phyloP scores from a whole-genome alignment of 1,140 invertebrate genomes.

The Phenacoccus solenopsis region DNA sequence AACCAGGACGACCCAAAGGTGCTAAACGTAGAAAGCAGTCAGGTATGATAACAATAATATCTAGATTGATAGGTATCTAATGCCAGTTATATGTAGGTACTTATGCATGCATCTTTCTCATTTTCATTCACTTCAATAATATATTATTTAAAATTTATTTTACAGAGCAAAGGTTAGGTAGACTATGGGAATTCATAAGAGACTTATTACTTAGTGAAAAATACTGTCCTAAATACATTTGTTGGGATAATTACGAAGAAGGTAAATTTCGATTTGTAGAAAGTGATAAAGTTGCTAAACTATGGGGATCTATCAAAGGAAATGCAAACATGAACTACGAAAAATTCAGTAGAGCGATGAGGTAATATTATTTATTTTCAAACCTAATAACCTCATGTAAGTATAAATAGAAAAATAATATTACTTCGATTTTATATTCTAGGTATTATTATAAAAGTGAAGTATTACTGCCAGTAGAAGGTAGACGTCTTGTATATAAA shows the following conservation, averaged over 20 bases:
- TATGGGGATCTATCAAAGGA: slow-evolving; percentile 77
- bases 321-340: slow-evolving; percentile 89
- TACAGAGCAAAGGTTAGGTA: slow-evolving; percentile 32
- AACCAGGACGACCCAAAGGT: neutral
- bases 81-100: no score
- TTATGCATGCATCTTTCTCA: no score
- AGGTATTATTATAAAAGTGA: slow-evolving; percentile 77
- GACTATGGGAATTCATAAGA: slow-evolving; percentile 67
- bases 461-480: slow-evolving; percentile 66
- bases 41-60: neutral
- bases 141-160: no score
- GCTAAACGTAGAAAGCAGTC: slow-evolving; percentile 14
- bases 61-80: no score
- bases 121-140: no score
- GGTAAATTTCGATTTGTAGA: slow-evolving; percentile 82
- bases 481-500: slow-evolving; percentile 70
- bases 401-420: neutral
- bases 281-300: slow-evolving; percentile 74
- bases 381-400: no score
- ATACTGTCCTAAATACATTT: slow-evolving; percentile 65
- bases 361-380: slow-evolving; percentile 40
- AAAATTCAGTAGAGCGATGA: slow-evolving; percentile 84
- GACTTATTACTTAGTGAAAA: slow-evolving; percentile 59
- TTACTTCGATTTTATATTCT: slow-evolving; percentile 26
- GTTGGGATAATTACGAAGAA: slow-evolving; percentile 74